Base-by-base conservation (phyloP, 2,113 vertebrate genomes). In the Ammodytes dubius region DNA sequence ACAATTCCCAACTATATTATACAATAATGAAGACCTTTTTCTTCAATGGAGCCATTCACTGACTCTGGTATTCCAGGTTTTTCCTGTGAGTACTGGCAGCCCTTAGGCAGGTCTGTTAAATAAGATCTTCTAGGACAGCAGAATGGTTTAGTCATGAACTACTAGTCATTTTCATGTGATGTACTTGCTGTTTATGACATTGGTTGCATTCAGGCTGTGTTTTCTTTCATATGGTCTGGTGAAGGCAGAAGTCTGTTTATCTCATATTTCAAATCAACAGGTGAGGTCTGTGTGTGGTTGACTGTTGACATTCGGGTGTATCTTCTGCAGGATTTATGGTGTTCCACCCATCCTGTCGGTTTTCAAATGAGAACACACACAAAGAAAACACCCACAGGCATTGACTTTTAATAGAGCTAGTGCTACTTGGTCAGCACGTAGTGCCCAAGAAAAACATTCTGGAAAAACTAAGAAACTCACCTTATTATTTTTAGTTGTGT, bases 1-100 rank as follows among this genome's bases (percentile, higher is more conserved):
- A 14, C 54, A 70, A 68, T 67, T 39, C 43, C 42, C 59, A 19
- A 37, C 43, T 58, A 27, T 1, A 27, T 27, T 27, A 49, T 52
- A 54, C 45, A 70, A 79, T 70, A 71, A 83, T 69, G 56, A 80
- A 59, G 35, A 63, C 50, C 50, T 27, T 71, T 71, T 52, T 11
- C 19, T 52, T 77, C 17, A 81, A 70, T 57, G 57, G 40, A 74
- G 19, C 47, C 73, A 60, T 84, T 84, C 60, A 79, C 52, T 27
- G 53, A 79, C 47, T 69, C 14, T 56, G 54, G 42, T 73, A 70
- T 78, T 79, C 19, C 56, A 70, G 70, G 71, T 72, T 64, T 27
- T 66, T 60, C 40, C 43, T 63, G 11, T 80, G 46, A 35, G 63
- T 69, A 54, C 56, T 67, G 43, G 79, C 49, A 69, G 52, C 53